Base-by-base conservation (phyloP, 1,140 invertebrate species). In the Drosophila fuyamai region DNA sequence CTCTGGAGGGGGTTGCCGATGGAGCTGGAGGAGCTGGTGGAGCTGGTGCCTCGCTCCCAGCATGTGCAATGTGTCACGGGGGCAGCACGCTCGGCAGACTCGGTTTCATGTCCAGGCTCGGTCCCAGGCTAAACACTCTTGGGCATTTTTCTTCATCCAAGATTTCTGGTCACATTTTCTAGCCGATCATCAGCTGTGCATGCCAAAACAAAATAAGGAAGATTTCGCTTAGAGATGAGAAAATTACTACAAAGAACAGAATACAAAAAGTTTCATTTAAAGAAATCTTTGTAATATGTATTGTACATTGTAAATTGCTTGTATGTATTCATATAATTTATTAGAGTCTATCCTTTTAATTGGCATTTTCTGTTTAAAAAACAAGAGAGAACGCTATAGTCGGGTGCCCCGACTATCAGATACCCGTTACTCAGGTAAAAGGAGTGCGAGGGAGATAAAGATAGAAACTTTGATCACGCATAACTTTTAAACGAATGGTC, bases 1-100 rank as follows among this genome's bases (percentile, higher is more conserved):
- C 38, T 63, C 65, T 53, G 63, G 59, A 14, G 73, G 67, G 48
- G 61, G 43, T 29, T 56, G 35, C 35, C 32, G 43, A 16, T 40
- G 62, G 38, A 41, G 13, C 27, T 14, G 29, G 48, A 36, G 27
- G 29, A 13, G 59, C n/a, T n/a, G 35, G 16, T 16, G 27, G 53
- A 38, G 40, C 38, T 32, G 72, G 55, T 73, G 74, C 60, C 38
- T 29, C 27, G 57, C 38, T 63, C 60, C 57, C 83, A 88, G 82
- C 82, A 88, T 85, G 83, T 79, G 75, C 83, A 71, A 79, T 85
- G 84, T 89, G 83, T 86, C 84, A 86, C 76, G 84, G 79, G 83
- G 84, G 71, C 83, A 86, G 84, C 83, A 85, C 76, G 79, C 84
- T 89, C 79, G 63, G 48, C 43, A 48, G 75, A 46, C 74, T 65